Evolutionary conservation across 2,888 invertebrate genomes (phyloP).

Genomic region (Automeris io): DNA sequence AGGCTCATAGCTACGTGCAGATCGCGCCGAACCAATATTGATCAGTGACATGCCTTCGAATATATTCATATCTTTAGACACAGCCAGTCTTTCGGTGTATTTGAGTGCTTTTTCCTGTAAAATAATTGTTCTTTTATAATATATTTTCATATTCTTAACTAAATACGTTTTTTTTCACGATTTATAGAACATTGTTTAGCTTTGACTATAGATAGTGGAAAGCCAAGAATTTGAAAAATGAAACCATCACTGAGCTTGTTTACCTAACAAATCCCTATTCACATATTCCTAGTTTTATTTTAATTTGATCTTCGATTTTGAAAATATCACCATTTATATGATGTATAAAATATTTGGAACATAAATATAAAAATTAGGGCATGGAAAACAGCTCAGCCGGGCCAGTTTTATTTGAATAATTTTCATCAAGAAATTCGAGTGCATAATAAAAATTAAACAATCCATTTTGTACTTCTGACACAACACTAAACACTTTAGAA

Average conservation of each 20-base stretch:
- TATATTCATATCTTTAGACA: conserved; percentile 68
- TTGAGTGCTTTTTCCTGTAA: conserved; percentile 79
- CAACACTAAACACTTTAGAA: conserved; percentile 9
- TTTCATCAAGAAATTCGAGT: neutral
- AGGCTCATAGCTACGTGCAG: conserved; percentile 64
- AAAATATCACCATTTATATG: no score
- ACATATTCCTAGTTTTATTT: neutral
- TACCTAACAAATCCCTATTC: no score
- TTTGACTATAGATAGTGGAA: no score
- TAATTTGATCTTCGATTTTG: neutral
- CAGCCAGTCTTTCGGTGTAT: conserved; percentile 76
- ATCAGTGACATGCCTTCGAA: conserved; percentile 70
- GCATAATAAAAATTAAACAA: neutral
- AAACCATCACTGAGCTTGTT: no score
- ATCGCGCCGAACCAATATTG: conserved; percentile 69
- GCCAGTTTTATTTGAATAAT: neutral
- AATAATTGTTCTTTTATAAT: no score
- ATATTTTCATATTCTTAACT: conserved; percentile 12
- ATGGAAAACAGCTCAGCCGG: no score
- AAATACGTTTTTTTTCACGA: neutral
- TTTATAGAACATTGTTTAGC: neutral
- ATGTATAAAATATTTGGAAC: no score
- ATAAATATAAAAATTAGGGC: no score
- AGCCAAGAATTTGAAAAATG: no score
- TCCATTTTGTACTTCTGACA: conserved; percentile 3